These are phyloP conservation scores for Oceanodroma tethys DNA, from an alignment of 2,113 vertebrate species.

Conservation along the genomic window DNA sequence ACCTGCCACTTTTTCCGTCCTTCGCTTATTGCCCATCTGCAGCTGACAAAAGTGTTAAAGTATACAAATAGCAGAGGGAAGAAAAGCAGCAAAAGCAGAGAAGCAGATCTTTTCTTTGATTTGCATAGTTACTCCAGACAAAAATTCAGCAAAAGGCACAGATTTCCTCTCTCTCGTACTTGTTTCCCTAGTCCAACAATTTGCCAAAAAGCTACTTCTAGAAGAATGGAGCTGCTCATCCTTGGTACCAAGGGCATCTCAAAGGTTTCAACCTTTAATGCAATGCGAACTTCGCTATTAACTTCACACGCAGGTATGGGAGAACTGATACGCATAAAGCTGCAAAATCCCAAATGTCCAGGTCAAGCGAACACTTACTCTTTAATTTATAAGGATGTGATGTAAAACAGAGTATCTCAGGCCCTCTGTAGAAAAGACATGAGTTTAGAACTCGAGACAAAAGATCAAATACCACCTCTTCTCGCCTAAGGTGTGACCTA, in stretches of 20 bases:
- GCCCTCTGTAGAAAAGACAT: not conserved
- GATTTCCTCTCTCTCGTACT: not conserved
- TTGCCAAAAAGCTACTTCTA: not conserved
- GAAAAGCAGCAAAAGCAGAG: not conserved
- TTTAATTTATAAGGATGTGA: not conserved
- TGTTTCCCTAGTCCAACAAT: not conserved
- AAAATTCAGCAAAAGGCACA: not conserved
- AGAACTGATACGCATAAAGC: not conserved
- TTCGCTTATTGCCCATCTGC: conserved; percentile 18
- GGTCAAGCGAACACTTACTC: not conserved
- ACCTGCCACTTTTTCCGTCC: conserved; percentile 14
- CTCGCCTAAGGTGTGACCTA: not conserved
- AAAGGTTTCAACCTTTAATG: not conserved
- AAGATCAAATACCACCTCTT: not conserved
- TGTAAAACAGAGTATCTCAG: not conserved
- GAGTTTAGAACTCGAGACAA: not conserved
- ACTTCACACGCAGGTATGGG: not conserved
- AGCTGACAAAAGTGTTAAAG: conserved; percentile 26
- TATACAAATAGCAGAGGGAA: conserved; percentile 21
- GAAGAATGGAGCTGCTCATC: not conserved
- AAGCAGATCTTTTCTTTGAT: not conserved
- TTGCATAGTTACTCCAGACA: conserved; percentile 5
- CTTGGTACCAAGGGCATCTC: not conserved
- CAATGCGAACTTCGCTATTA: not conserved
- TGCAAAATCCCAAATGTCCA: not conserved